phyloP scores from a whole-genome alignment of 35 echinoderm and acorn worm species.

The Diadema setosum region DNA sequence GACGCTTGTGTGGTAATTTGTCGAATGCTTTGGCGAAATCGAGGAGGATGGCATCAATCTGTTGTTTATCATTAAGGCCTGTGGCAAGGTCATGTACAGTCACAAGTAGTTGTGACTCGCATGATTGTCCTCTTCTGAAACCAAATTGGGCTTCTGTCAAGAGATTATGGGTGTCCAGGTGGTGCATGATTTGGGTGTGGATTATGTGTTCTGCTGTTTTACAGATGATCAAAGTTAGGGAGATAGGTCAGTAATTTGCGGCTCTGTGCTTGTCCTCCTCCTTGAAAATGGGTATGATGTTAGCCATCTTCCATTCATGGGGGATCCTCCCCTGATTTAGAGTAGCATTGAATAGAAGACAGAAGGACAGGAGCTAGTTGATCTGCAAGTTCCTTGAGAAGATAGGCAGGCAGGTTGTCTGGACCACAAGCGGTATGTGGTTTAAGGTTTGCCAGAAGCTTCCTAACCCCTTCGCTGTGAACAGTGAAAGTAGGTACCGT shows the following conservation, averaged over 20 bases:
- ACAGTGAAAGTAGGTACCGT: neutral
- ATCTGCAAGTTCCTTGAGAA: neutral
- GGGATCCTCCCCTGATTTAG: slow-evolving; percentile 9
- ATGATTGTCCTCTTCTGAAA: slow-evolving; percentile 13
- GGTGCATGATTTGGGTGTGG: slow-evolving; percentile 36
- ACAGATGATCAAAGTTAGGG: slow-evolving; percentile 25
- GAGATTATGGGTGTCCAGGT: slow-evolving; percentile 11
- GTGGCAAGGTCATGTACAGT: neutral
- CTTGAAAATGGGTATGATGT: too few relatives aligned
- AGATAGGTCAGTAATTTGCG: slow-evolving; percentile 49
- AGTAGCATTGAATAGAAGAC: neutral
- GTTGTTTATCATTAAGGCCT: neutral
- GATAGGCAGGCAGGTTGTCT: too few relatives aligned
- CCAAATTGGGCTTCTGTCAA: slow-evolving; percentile 9
- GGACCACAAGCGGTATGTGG: neutral
- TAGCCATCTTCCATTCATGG: neutral
- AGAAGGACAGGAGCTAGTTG: neutral
- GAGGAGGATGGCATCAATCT: too few relatives aligned
- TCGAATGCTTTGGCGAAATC: slow-evolving; percentile 46
- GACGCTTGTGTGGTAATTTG: slow-evolving; percentile 6
- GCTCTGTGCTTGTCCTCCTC: neutral
- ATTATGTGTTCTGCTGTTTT: slow-evolving; percentile 42
- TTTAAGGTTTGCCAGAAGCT: neutral
- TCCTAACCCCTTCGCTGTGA: neutral
- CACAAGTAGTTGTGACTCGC: too few relatives aligned